These are phyloP conservation scores for Agapostemon virescens DNA, from an alignment of 2,888 invertebrate genomes.

Conservation along the genomic window DNA sequence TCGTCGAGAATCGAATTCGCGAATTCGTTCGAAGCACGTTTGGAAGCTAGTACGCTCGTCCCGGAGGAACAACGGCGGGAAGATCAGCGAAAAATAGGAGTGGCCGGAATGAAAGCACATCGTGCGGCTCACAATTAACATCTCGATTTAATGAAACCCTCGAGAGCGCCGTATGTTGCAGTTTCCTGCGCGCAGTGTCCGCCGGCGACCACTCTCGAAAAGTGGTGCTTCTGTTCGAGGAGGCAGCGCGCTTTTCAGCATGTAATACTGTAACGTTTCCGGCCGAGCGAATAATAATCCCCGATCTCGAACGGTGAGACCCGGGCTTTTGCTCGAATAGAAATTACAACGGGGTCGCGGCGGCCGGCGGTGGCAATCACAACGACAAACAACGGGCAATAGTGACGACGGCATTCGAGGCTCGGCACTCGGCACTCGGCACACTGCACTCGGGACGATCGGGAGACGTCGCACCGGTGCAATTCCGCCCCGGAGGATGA, in stretches of 20 bases:
- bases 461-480: constrained; percentile 25
- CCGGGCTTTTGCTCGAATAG: constrained; percentile 16
- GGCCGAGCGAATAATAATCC: constrained; percentile 77
- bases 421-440: background rate
- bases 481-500: constrained; percentile 30
- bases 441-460: constrained; percentile 27
- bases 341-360: constrained; percentile 35
- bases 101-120: constrained; percentile 39
- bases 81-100: constrained; percentile 10
- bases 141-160: constrained; percentile 77
- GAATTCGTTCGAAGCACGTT: too few relatives aligned
- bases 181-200: constrained; percentile 62
- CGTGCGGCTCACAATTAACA: constrained; percentile 72
- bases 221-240: constrained; percentile 62
- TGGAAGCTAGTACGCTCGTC: too few relatives aligned
- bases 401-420: constrained; percentile 41
- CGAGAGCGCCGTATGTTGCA: constrained; percentile 77
- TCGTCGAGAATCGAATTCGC: too few relatives aligned
- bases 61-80: background rate
- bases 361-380: constrained; percentile 44
- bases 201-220: constrained; percentile 49
- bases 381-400: constrained; percentile 59
- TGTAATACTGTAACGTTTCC: constrained; percentile 79
- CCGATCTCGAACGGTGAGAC: constrained; percentile 31
- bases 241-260: constrained; percentile 65